phyloP scores from a whole-genome alignment of 2,797 vertebrate species.

The Uromys caudimaculatus region DNA sequence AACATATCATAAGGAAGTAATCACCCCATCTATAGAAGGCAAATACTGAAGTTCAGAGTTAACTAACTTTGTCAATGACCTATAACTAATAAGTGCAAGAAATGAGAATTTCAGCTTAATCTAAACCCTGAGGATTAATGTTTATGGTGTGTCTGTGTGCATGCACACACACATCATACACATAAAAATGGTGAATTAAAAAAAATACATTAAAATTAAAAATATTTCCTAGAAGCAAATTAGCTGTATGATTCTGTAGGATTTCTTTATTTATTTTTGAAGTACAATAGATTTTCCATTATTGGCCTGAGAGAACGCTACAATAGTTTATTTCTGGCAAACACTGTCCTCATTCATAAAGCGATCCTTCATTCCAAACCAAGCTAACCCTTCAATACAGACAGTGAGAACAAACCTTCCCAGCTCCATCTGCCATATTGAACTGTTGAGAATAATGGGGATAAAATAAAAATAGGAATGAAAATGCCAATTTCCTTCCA shows the following conservation, averaged over 20 bases:
- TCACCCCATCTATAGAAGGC: not conserved
- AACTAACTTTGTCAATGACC: not conserved
- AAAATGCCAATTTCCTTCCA: conserved; percentile 14
- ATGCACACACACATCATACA: not conserved
- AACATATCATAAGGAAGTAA: not conserved
- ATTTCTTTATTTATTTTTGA: conserved; percentile 38
- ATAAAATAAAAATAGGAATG: conserved; percentile 54
- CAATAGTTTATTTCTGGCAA: conserved; percentile 57
- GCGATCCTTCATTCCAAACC: conserved; percentile 74
- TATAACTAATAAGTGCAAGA: not conserved
- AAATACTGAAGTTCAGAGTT: not conserved
- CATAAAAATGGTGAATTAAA: not conserved
- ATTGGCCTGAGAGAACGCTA: conserved; percentile 10
- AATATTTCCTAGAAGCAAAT: not conserved
- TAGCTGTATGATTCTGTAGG: not conserved
- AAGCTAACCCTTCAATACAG: conserved; percentile 60
- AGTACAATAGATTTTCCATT: conserved; percentile 40
- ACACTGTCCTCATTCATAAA: conserved; percentile 44
- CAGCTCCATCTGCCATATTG: conserved; percentile 62
- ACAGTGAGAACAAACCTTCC: conserved; percentile 55
- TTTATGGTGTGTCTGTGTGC: not conserved
- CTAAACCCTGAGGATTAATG: not conserved
- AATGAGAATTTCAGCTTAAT: not conserved
- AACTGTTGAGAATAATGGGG: conserved; percentile 42
- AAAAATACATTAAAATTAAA: not conserved